Conservation (phyloP, 2,113 vertebrate species). For the Ascaphus truei region DNA sequence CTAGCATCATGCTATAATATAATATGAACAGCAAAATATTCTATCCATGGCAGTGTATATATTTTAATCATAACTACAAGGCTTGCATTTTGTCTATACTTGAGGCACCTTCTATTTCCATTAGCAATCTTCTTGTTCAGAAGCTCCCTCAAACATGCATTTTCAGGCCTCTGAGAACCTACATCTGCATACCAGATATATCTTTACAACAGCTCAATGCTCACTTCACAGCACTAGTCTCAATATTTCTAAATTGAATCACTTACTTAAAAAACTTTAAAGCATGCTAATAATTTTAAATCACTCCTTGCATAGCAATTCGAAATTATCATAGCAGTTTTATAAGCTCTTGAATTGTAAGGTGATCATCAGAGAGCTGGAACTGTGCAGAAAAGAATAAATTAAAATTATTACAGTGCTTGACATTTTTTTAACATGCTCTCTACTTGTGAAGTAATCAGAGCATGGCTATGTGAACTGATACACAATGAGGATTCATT, state of each 20-base stretch:
- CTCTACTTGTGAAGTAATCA: constrained; percentile 65
- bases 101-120: not conserved
- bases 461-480: constrained; percentile 40
- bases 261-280: constrained; percentile 60
- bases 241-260: constrained; percentile 54
- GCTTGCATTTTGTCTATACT: not conserved
- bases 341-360: constrained; percentile 20
- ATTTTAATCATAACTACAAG: too few species aligned
- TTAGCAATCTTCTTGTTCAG: not conserved
- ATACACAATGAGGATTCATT: not conserved
- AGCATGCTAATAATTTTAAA: constrained; percentile 69
- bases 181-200: not conserved
- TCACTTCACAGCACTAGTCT: not conserved
- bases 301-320: constrained; percentile 45
- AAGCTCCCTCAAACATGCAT: not conserved
- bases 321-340: constrained; percentile 19
- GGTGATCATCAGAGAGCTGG: constrained; percentile 27
- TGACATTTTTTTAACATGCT: constrained; percentile 68
- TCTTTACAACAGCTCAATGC: not conserved
- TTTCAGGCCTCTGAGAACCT: not conserved
- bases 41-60: too few species aligned
- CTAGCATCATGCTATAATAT: too few species aligned
- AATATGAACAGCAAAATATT: too few species aligned
- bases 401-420: constrained; percentile 67
- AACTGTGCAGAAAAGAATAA: constrained; percentile 46